A percentile compares a stretch with the other conserved stretches of the same genome.
phyloP scores from a whole-genome alignment of 2,113 vertebrate genomes.

The Carollia perspicillata region DNA sequence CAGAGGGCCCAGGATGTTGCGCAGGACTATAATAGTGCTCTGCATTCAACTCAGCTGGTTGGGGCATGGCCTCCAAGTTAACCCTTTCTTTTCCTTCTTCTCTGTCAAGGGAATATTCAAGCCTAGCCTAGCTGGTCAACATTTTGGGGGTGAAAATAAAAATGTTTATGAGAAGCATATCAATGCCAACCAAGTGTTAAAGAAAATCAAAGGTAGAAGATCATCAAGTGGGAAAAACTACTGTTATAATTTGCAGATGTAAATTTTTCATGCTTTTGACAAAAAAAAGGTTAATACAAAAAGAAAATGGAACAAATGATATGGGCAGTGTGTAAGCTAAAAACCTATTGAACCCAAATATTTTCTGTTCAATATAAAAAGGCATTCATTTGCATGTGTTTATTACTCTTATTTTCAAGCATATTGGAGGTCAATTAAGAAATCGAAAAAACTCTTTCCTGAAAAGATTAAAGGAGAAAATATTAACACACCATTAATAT shows the following conservation, averaged over 20 bases:
- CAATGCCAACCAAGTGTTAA: neutral
- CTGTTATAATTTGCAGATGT: neutral
- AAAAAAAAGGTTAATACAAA: neutral
- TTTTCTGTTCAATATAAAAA: conserved; percentile 22
- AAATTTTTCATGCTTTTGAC: neutral
- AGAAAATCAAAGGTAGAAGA: neutral
- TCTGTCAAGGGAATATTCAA: neutral
- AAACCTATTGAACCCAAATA: neutral
- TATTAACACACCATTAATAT: conserved; percentile 10
- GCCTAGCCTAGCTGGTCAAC: neutral
- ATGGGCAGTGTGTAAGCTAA: neutral
- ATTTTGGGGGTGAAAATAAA: conserved; percentile 1
- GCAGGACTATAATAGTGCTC: no score
- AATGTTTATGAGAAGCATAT: neutral
- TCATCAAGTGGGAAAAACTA: neutral
- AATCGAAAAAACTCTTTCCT: conserved; percentile 6
- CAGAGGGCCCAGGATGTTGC: no score
- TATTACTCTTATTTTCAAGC: conserved; percentile 54
- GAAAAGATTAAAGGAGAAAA: conserved; percentile 35
- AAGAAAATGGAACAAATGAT: neutral
- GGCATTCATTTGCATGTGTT: conserved; percentile 25
- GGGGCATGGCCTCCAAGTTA: neutral
- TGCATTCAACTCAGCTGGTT: neutral
- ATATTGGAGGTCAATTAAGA: conserved; percentile 44
- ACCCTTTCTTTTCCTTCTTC: neutral